Evolutionary conservation across 2,888 invertebrate genomes (phyloP).

Genomic region (Heliconius sara): DNA sequence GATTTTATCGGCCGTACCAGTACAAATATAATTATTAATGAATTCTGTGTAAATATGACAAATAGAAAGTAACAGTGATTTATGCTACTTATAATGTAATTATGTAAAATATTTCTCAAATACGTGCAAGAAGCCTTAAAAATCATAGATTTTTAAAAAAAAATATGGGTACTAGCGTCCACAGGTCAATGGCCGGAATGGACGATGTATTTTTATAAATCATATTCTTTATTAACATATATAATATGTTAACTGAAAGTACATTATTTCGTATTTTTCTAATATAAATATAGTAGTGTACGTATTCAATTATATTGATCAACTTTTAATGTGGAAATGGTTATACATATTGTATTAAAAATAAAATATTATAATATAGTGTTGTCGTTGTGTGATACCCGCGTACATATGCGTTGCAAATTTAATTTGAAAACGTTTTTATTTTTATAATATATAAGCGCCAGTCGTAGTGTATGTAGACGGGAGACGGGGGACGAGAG

Average conservation of each 20-base stretch:
- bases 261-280: slow-evolving; percentile 84
- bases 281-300: slow-evolving; percentile 76
- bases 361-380: slow-evolving; percentile 52
- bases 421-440: slow-evolving; percentile 73
- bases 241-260: slow-evolving; percentile 83
- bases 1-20: slow-evolving; percentile 79
- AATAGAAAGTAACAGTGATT: slow-evolving; percentile 73
- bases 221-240: slow-evolving; percentile 84
- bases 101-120: slow-evolving; percentile 77
- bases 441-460: slow-evolving; percentile 59
- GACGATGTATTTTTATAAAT: slow-evolving; percentile 83
- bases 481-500: slow-evolving; percentile 11
- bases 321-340: slow-evolving; percentile 73
- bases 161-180: slow-evolving; percentile 78
- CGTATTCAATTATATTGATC: slow-evolving; percentile 71
- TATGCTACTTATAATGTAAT: slow-evolving; percentile 78
- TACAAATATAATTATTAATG: slow-evolving; percentile 69
- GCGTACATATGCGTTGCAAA: slow-evolving; percentile 68
- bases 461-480: slow-evolving; percentile 32
- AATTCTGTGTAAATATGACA: slow-evolving; percentile 73
- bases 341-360: slow-evolving; percentile 61
- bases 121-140: slow-evolving; percentile 82
- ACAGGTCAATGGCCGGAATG: slow-evolving; percentile 69
- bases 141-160: slow-evolving; percentile 81
- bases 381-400: slow-evolving; percentile 62